Conservation (phyloP, 2,797 vertebrate species). For the Lepus townsendii region DNA sequence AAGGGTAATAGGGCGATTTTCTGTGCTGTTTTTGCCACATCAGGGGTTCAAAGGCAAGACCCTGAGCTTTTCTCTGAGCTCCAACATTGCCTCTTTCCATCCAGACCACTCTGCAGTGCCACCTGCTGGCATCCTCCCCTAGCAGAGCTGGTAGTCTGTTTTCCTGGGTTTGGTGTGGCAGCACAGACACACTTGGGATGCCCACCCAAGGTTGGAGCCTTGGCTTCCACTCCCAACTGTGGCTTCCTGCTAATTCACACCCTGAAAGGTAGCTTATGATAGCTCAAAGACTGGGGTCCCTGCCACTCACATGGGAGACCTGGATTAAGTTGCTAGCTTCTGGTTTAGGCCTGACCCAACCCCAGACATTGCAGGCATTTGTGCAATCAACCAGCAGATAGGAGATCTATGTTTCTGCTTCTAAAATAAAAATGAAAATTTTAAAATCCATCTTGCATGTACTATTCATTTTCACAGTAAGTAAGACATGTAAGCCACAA, state of each 20-base stretch:
- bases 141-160: neutral
- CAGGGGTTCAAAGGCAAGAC: neutral
- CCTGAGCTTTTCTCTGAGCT: neutral
- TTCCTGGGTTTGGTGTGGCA: no score
- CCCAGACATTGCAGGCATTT: no score
- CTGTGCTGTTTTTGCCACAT: constrained; percentile 5
- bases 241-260: neutral
- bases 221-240: neutral
- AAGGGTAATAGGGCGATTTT: neutral
- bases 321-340: no score
- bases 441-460: neutral
- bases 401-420: no score
- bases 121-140: neutral
- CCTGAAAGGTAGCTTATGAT: no score
- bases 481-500: neutral
- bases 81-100: neutral
- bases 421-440: no score
- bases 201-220: neutral
- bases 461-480: neutral
- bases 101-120: neutral
- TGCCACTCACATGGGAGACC: no score
- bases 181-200: no score
- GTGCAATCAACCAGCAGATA: no score
- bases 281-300: no score
- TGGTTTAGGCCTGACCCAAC: no score